phyloP scores from a whole-genome alignment of 2,888 invertebrate genomes.

The Leptogaster cylindrica region DNA sequence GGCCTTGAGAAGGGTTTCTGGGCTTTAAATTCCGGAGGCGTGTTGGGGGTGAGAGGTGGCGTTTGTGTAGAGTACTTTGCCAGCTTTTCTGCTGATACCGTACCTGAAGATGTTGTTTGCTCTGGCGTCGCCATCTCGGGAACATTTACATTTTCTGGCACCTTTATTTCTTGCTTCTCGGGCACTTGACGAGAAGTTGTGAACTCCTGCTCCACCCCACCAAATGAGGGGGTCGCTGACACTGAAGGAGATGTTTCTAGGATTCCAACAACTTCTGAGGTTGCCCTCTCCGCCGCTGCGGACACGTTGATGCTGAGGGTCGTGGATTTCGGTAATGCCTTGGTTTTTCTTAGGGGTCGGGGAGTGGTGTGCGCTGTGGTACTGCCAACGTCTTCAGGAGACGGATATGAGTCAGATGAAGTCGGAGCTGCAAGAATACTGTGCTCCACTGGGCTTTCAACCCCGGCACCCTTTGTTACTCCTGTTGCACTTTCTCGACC shows the following conservation, averaged over 20 bases:
- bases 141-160: conserved; percentile 17
- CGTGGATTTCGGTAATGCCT: conserved; percentile 33
- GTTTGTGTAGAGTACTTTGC: neutral
- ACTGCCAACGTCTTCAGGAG: conserved; percentile 2
- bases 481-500: neutral
- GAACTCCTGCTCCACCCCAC: conserved; percentile 24
- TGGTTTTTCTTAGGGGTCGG: conserved; percentile 26
- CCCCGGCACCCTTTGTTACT: neutral
- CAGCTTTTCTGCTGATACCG: neutral
- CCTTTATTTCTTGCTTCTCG: neutral
- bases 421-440: neutral
- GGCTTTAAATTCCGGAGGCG: neutral
- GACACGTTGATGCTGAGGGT: conserved; percentile 7
- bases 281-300: neutral
- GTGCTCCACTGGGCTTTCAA: neutral
- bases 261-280: no score
- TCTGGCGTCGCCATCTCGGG: conserved; percentile 10
- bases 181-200: neutral
- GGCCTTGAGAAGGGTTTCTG: conserved; percentile 53
- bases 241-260: no score
- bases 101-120: conserved; percentile 5
- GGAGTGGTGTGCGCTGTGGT: conserved; percentile 22
- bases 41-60: neutral
- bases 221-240: no score
- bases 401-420: neutral